phyloP scores from a whole-genome alignment of 2,888 invertebrate genomes.

The Oligia latruncula region DNA sequence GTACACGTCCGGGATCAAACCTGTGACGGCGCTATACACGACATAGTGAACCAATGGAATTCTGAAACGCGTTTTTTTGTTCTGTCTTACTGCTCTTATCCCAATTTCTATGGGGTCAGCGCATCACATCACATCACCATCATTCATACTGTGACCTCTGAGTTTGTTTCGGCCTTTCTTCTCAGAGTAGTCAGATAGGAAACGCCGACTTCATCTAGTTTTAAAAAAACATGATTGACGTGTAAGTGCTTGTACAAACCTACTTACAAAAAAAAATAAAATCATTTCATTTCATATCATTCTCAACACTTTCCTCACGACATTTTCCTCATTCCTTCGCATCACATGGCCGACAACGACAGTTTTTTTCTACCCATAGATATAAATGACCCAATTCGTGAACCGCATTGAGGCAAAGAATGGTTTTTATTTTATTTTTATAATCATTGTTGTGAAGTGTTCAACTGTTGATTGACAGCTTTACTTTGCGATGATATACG shows the following conservation, averaged over 20 bases:
- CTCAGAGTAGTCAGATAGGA: too few species aligned
- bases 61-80: not conserved
- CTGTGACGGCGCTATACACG: constrained; percentile 2
- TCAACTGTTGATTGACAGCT: constrained; percentile 5
- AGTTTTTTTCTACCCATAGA: not conserved
- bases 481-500: not conserved
- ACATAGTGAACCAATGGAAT: constrained; percentile 23
- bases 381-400: not conserved
- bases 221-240: too few species aligned
- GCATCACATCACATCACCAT: too few species aligned
- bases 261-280: too few species aligned
- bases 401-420: not conserved
- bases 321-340: not conserved
- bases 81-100: not conserved
- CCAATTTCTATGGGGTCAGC: not conserved
- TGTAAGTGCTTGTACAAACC: too few species aligned
- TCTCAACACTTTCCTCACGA: not conserved
- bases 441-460: not conserved
- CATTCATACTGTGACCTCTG: too few species aligned
- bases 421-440: not conserved
- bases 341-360: not conserved
- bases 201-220: too few species aligned
- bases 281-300: too few species aligned
- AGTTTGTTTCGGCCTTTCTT: too few species aligned
- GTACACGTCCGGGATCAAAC: constrained; percentile 54